Conservation (phyloP, 92 coral and sea anemone species). For the Metridium senile region DNA sequence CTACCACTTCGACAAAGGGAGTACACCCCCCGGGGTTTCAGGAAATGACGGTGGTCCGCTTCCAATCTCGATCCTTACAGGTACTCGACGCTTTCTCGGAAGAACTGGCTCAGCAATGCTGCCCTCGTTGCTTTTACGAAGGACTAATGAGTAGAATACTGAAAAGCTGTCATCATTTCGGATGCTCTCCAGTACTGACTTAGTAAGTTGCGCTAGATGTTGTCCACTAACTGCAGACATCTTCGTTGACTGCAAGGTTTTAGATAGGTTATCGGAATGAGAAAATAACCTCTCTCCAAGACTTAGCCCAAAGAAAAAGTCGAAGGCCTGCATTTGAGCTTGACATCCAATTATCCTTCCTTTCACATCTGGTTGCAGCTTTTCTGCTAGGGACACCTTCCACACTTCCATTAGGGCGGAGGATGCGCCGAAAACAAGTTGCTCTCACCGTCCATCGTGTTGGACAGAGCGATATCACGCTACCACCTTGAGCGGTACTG, state of each 20-base stretch:
- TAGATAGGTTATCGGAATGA: slow-evolving; percentile 47
- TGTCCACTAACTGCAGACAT: slow-evolving; percentile 53
- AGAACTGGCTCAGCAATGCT: not conserved
- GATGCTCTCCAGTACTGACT: not conserved
- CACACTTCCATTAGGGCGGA: slow-evolving; percentile 43
- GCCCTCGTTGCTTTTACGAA: not conserved
- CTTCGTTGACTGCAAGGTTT: slow-evolving; percentile 35
- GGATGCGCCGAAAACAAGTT: slow-evolving; percentile 30
- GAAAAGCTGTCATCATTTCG: slow-evolving; percentile 40
- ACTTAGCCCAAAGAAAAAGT: slow-evolving; percentile 28
- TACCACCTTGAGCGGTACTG: not conserved
- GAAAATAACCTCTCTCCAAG: slow-evolving; percentile 41
- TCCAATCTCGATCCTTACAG: slow-evolving; percentile 54
- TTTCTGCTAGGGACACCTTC: slow-evolving; percentile 36
- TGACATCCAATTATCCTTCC: slow-evolving; percentile 64
- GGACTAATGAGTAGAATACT: slow-evolving; percentile 28
- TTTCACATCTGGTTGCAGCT: slow-evolving; percentile 54
- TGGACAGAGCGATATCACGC: slow-evolving; percentile 36
- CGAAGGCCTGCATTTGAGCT: slow-evolving; percentile 62
- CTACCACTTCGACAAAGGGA: no score
- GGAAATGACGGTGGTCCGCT: slow-evolving; percentile 47
- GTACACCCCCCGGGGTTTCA: slow-evolving; percentile 19
- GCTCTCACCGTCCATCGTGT: slow-evolving; percentile 62
- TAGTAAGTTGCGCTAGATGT: slow-evolving; percentile 19
- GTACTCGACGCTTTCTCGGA: slow-evolving; percentile 56